Conservation (phyloP, 2,888 invertebrate species). For the Pollenia labialis region DNA sequence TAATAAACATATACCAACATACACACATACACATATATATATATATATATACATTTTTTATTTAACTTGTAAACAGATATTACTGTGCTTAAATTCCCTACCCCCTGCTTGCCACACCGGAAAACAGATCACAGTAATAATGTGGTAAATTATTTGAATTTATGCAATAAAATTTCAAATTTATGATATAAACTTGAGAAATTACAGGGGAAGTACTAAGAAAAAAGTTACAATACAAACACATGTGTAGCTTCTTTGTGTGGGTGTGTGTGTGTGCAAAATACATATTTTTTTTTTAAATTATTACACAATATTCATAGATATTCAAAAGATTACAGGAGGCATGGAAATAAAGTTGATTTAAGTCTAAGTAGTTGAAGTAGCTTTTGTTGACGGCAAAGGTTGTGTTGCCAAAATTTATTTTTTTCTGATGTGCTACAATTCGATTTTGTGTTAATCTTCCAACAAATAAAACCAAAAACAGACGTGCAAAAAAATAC, state of each 20-base stretch:
- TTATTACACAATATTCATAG: slow-evolving; percentile 7
- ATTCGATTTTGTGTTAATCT: neutral
- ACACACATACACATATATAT: no score
- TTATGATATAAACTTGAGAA: neutral
- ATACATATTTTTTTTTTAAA: neutral
- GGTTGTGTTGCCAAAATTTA: slow-evolving; percentile 3
- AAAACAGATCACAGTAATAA: no score
- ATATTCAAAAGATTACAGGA: slow-evolving; percentile 6
- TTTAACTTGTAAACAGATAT: no score
- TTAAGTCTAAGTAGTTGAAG: slow-evolving; percentile 29
- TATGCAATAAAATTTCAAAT: slow-evolving; percentile 48
- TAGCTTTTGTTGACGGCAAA: neutral
- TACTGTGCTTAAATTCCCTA: no score
- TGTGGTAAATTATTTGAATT: slow-evolving; percentile 46
- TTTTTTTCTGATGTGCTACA: neutral
- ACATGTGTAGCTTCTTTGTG: neutral
- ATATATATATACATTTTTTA: no score
- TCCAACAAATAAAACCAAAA: neutral
- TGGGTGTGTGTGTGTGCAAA: neutral
- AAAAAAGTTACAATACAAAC: slow-evolving; percentile 5
- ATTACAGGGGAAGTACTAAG: neutral
- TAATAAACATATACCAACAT: no score
- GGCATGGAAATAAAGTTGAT: neutral
- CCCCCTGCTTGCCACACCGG: no score
- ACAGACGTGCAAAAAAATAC: neutral